Conservation (phyloP, 2,888 invertebrate species). For the Lycaena phlaeas region DNA sequence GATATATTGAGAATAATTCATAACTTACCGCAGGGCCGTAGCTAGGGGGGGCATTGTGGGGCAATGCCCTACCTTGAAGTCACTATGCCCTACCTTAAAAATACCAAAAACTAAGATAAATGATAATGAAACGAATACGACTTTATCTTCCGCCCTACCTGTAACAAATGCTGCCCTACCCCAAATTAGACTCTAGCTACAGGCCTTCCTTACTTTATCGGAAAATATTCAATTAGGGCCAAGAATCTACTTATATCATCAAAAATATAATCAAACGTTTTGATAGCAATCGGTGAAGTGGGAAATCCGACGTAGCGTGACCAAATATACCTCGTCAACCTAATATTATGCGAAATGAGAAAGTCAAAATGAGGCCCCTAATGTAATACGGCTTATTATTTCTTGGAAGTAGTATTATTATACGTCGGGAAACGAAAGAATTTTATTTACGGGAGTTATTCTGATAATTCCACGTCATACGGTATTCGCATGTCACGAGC, state of each 20-base stretch:
- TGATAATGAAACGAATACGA: no score
- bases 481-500: background rate
- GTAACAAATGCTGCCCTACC: no score
- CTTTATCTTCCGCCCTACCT: no score
- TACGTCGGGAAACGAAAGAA: constrained; percentile 24
- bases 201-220: no score
- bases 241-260: constrained; percentile 13
- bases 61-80: no score
- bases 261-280: constrained; percentile 22
- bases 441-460: constrained; percentile 18
- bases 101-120: no score
- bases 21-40: no score
- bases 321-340: constrained; percentile 36
- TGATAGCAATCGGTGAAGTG: constrained; percentile 26
- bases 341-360: constrained; percentile 43
- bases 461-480: background rate
- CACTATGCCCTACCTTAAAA: no score
- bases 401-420: constrained; percentile 30
- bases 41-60: no score
- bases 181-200: no score
- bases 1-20: no score
- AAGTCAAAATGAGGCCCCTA: constrained; percentile 37
- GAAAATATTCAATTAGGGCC: no score
- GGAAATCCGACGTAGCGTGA: constrained; percentile 35
- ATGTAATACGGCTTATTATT: constrained; percentile 35